Evolutionary conservation across 2,797 vertebrate species (phyloP), one percentile per base, ranked within the genome.

Genomic region (Limosa lapponica): DNA sequence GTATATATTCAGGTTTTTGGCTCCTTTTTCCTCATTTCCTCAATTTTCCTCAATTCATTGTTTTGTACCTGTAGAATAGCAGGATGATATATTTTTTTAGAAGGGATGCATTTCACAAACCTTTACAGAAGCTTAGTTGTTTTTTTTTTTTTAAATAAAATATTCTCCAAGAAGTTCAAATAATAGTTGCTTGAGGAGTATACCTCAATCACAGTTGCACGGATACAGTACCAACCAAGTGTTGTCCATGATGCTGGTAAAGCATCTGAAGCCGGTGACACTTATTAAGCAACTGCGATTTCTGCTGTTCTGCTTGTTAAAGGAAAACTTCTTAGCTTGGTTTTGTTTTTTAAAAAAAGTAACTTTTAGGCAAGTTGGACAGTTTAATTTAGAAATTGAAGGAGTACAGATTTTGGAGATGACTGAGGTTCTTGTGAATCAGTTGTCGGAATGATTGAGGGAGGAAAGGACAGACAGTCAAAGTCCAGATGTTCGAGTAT

Each of bases 201-300:
- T 61, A 52, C 36, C 4, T 11, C 16, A 57, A 41, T 51, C 8
- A 8, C 3, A 7, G 27, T 6, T 58, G 37, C 23, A n/a, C 4
- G 20, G 34, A n/a, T 19, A 24, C 0, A 14, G 15, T 25, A 16
- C 8, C 36, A 65, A 3, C 11, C 12, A 48, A 37, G 2, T 24
- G 17, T 11, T 46, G 44, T 78, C 37, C 7, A 0, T n/a, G 37
- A 49, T 88, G 39, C 36, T 66, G 54, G 13, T 43, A 59, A 54
- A 74, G 43, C 46, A 55, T 39, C 14, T 34, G 36, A 43, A 66
- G 65, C 44, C 30, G 13, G 28, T 48, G 61, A 19, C 6, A 8
- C 4, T 51, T 44, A 41, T 10, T 44, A 73, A 74, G 23, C 18
- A 52, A 36, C 37, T 16, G 39, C 34, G 24, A n/a, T 49, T 71